phyloP scores from a whole-genome alignment of 2,888 invertebrate genomes.

The Mechanitis mazaeus region DNA sequence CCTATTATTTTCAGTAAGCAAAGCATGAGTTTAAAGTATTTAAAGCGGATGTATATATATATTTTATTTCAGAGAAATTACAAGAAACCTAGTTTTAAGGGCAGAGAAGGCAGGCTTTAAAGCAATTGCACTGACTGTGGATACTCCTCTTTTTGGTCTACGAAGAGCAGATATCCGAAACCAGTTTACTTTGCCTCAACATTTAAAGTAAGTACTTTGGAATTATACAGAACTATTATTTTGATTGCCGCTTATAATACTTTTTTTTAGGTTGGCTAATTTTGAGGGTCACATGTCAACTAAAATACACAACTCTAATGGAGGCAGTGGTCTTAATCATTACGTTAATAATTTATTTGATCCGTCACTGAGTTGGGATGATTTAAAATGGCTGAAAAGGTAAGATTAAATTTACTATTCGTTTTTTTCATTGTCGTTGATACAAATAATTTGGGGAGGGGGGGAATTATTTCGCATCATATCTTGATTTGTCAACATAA shows the following conservation, averaged over 20 bases:
- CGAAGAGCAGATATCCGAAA: conserved; percentile 89
- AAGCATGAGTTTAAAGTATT: too few species aligned
- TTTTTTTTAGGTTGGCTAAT: conserved; percentile 82
- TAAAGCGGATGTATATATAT: too few species aligned
- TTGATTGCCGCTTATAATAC: not conserved
- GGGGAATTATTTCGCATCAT: too few species aligned
- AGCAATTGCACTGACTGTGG: conserved; percentile 91
- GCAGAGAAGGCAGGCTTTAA: conserved; percentile 91
- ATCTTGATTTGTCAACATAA: too few species aligned
- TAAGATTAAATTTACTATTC: conserved; percentile 48
- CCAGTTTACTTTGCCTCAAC: conserved; percentile 87
- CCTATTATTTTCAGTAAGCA: too few species aligned
- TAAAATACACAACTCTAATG: conserved; percentile 66
- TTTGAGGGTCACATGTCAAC: conserved; percentile 78
- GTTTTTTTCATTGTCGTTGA: not conserved
- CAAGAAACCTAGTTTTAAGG: conserved; percentile 81
- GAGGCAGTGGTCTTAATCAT: conserved; percentile 85
- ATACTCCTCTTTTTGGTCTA: conserved; percentile 91
- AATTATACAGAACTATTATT: conserved; percentile 3
- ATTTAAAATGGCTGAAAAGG: conserved; percentile 89
- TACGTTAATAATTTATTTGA: conserved; percentile 89
- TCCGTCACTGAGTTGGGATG: conserved; percentile 89
- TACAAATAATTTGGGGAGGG: too few species aligned
- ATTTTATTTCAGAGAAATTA: conserved; percentile 75
- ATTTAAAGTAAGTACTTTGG: conserved; percentile 79